These are phyloP conservation scores for Pipistrellus pipistrellus DNA, from an alignment of 2,797 vertebrate genomes.

Conservation along the genomic window DNA sequence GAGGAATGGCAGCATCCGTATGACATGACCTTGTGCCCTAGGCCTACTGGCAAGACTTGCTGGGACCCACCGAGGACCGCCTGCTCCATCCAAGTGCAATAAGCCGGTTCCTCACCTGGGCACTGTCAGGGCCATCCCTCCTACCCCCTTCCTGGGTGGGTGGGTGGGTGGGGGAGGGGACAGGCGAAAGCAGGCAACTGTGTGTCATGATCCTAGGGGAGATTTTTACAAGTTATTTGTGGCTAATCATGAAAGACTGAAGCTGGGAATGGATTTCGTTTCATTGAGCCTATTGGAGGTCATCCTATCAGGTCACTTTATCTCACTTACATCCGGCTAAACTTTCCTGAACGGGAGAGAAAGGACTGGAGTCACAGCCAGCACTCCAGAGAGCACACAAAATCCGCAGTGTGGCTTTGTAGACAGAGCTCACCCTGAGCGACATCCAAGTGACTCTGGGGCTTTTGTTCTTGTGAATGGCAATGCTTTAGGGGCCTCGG, in stretches of 20 bases:
- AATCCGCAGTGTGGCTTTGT: neutral
- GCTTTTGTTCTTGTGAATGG: neutral
- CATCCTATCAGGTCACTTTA: neutral
- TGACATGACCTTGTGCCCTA: neutral
- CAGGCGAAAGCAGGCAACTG: neutral
- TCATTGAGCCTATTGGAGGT: neutral
- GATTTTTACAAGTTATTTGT: constrained; percentile 36
- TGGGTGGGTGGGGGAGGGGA: fast-evolving
- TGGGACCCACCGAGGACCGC: neutral
- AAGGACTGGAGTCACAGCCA: neutral
- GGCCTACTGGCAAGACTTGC: neutral
- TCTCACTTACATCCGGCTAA: neutral
- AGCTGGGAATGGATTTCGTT: neutral
- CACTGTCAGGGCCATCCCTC: neutral
- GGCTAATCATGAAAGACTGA: constrained; percentile 21
- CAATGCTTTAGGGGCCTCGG: neutral
- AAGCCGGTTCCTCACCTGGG: neutral
- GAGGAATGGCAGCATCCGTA: no score
- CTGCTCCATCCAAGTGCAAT: neutral
- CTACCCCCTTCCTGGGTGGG: neutral
- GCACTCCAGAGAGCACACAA: no score
- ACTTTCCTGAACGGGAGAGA: neutral
- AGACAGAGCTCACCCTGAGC: neutral
- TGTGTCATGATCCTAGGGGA: neutral
- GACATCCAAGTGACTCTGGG: neutral